phyloP scores from a whole-genome alignment of 1,140 invertebrate species.

The Drosophila kanapiae region DNA sequence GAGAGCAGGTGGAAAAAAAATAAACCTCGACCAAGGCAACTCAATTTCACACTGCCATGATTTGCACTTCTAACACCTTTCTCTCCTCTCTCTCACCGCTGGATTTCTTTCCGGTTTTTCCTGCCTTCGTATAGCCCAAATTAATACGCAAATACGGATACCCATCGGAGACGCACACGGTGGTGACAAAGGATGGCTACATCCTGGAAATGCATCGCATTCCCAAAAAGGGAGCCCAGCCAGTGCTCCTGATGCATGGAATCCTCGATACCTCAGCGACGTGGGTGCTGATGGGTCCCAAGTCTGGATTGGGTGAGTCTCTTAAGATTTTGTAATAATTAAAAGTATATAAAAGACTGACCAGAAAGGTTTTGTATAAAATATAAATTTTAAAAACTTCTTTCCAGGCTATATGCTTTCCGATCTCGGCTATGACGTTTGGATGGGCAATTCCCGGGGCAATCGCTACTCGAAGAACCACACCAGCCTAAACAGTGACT shows the following conservation, averaged over 20 bases:
- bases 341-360: background rate
- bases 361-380: too few species aligned
- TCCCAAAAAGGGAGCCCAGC: slow-evolving; percentile 82
- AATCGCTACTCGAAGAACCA: slow-evolving; percentile 89
- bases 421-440: slow-evolving; percentile 90
- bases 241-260: slow-evolving; percentile 89
- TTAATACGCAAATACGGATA: slow-evolving; percentile 87
- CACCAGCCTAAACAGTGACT: slow-evolving; percentile 86
- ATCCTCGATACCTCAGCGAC: slow-evolving; percentile 90
- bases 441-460: slow-evolving; percentile 90
- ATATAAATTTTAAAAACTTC: too few species aligned
- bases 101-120: slow-evolving; percentile 14
- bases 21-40: slow-evolving; percentile 26
- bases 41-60: slow-evolving; percentile 77
- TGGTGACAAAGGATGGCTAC: slow-evolving; percentile 87
- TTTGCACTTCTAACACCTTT: slow-evolving; percentile 61
- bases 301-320: slow-evolving; percentile 87
- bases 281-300: slow-evolving; percentile 89
- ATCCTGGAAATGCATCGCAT: slow-evolving; percentile 87
- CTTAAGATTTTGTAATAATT: too few species aligned
- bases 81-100: slow-evolving; percentile 12
- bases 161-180: slow-evolving; percentile 86
- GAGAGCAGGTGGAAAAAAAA: background rate
- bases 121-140: slow-evolving; percentile 67
- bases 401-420: slow-evolving; percentile 86